Conservation (phyloP, 2,888 invertebrate genomes). For the Chelonus formosanus region DNA sequence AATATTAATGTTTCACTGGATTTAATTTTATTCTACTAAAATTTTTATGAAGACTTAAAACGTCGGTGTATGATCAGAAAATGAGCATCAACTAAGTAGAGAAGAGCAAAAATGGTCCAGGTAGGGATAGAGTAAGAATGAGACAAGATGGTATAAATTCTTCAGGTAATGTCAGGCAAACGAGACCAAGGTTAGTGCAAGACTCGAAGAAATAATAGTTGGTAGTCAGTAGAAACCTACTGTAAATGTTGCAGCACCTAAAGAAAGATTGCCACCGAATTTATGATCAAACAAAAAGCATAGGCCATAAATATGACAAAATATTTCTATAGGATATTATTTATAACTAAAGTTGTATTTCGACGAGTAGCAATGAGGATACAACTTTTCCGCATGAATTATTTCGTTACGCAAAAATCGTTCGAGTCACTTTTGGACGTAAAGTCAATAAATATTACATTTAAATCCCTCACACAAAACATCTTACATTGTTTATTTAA, state of each 20-base stretch:
- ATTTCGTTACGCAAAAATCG: conserved; percentile 14
- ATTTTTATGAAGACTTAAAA: no score
- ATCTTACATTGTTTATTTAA: no score
- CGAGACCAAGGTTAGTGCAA: conserved; percentile 25
- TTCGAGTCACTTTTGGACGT: no score
- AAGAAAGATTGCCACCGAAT: conserved; percentile 52
- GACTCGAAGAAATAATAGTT: conserved; percentile 8
- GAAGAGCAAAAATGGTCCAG: conserved; percentile 28
- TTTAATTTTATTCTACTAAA: no score
- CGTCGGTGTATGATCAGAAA: no score
- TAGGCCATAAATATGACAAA: conserved; percentile 61
- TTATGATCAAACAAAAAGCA: conserved; percentile 59
- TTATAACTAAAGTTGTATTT: conserved; percentile 48
- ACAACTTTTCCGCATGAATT: not conserved
- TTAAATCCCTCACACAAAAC: no score
- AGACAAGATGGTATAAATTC: conserved; percentile 27
- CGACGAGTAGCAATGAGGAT: conserved; percentile 3
- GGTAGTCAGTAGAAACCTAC: conserved; percentile 27
- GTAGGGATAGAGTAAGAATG: not conserved
- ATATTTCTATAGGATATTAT: conserved; percentile 59
- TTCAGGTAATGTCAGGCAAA: conserved; percentile 23
- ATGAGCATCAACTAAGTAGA: no score
- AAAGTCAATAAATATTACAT: no score
- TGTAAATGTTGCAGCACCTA: no score
- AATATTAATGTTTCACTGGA: no score